Evolutionary conservation across 2,888 invertebrate genomes (phyloP).

Genomic region (Ptilodon capucinus): DNA sequence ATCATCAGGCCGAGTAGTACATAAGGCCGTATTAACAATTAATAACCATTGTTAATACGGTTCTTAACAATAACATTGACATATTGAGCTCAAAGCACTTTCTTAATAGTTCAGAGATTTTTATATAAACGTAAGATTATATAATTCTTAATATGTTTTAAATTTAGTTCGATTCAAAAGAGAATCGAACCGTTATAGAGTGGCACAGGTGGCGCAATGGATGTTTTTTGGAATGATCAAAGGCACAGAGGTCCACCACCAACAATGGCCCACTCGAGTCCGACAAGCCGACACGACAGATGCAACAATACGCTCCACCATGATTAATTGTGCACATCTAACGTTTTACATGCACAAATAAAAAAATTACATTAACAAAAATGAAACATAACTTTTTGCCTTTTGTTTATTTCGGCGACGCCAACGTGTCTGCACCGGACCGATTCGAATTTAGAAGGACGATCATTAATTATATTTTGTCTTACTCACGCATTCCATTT

Average conservation of each 20-base stretch:
- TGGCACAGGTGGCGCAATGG: conserved; percentile 69
- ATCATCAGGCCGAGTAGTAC: background rate
- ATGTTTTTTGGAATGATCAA: conserved; percentile 54
- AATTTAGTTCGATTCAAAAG: conserved; percentile 42
- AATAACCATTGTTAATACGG: background rate
- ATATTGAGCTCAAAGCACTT: background rate
- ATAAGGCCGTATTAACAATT: background rate
- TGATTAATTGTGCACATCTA: conserved; percentile 75
- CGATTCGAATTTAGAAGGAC: conserved; percentile 77
- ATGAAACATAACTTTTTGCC: conserved; percentile 70
- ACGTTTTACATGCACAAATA: conserved; percentile 69
- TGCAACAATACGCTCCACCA: conserved; percentile 69
- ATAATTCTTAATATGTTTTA: conserved; percentile 41
- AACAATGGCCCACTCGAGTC: conserved; percentile 64
- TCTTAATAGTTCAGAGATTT: background rate
- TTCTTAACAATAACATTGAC: background rate
- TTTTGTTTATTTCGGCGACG: conserved; percentile 80
- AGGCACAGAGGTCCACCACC: conserved; percentile 50
- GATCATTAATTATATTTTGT: conserved; percentile 83
- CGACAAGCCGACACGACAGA: conserved; percentile 70
- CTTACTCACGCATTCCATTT: conserved; percentile 83
- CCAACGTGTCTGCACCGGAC: conserved; percentile 79
- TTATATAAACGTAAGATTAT: background rate
- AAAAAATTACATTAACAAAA: conserved; percentile 52
- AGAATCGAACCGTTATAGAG: conserved; percentile 34